Percentiles rank a stretch among this genome's conserved stretches.
phyloP scores from a whole-genome alignment of 2,113 vertebrate genomes.

The Daubentonia madagascariensis region DNA sequence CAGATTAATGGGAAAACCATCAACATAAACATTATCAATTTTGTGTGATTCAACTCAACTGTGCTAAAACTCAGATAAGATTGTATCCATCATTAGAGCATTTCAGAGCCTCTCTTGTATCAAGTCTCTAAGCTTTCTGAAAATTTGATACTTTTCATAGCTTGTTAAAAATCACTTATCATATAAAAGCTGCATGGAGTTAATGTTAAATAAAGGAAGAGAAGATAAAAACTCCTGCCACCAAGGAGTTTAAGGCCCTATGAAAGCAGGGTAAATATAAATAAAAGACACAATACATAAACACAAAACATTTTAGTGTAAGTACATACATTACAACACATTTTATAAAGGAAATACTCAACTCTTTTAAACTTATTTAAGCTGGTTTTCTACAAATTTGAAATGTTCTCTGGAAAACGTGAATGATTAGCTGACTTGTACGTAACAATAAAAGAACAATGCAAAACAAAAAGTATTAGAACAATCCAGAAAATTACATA shows the following conservation, averaged over 20 bases:
- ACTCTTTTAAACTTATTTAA: background rate
- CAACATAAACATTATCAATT: background rate
- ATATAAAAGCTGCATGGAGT: background rate
- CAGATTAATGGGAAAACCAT: background rate
- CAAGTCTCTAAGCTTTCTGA: background rate
- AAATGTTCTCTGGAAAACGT: background rate
- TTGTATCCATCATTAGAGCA: background rate
- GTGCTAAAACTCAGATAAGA: background rate
- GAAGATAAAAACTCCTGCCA: background rate
- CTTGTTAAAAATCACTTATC: background rate
- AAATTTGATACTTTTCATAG: background rate
- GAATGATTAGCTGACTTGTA: background rate
- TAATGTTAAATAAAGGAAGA: background rate
- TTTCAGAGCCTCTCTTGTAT: background rate
- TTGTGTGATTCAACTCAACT: background rate
- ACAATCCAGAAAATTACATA: background rate
- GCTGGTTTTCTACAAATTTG: background rate
- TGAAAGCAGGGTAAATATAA: background rate
- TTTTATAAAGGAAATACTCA: background rate
- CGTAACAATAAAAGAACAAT: background rate
- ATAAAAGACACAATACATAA: background rate
- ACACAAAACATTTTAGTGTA: background rate
- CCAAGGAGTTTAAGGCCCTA: background rate
- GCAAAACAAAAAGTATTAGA: background rate
- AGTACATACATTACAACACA: background rate